phyloP scores from a whole-genome alignment of 2,797 vertebrate genomes.

The Squalus acanthias region DNA sequence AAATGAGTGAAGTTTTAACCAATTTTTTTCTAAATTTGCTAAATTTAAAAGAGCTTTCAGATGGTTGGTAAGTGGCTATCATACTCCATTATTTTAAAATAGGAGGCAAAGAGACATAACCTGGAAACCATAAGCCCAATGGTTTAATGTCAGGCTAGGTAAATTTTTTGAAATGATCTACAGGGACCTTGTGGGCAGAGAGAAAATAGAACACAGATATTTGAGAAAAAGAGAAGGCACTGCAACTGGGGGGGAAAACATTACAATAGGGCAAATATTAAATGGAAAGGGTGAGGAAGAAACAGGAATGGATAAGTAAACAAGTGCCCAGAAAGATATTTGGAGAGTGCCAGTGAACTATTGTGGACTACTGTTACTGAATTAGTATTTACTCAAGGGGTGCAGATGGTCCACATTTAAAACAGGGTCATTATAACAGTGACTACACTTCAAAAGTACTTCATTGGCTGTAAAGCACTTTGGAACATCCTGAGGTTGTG shows the following conservation, averaged over 20 bases:
- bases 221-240: not conserved
- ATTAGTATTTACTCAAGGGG: not conserved
- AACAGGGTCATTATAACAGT: not conserved
- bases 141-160: not conserved
- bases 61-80: not conserved
- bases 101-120: not conserved
- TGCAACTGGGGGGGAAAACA: not conserved
- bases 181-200: not conserved
- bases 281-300: not conserved
- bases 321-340: not conserved
- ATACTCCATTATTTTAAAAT: not conserved
- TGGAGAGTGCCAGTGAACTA: not conserved
- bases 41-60: not conserved
- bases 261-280: not conserved
- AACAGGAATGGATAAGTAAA: not conserved
- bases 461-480: not conserved
- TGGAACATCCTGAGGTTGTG: not conserved
- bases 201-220: not conserved
- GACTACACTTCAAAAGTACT: not conserved
- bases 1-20: not conserved
- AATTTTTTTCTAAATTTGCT: not conserved
- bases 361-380: not conserved
- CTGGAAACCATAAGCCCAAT: not conserved
- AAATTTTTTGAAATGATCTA: not conserved
- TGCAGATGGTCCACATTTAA: not conserved